Evolutionary conservation across 2,888 invertebrate genomes (phyloP).

Genomic region (Xestobium rufovillosum): DNA sequence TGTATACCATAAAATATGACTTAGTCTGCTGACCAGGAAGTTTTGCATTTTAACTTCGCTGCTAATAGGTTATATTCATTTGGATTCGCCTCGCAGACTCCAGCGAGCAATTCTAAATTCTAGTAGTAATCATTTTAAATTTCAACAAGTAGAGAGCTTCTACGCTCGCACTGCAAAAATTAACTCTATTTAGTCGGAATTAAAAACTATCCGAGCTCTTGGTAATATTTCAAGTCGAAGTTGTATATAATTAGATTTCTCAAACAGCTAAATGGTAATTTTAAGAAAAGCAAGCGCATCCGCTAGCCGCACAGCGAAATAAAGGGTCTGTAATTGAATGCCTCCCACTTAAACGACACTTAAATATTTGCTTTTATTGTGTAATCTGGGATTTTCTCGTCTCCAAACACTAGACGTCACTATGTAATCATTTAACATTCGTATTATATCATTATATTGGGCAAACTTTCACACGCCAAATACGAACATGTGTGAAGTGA

Average conservation of each 20-base stretch:
- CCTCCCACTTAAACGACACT: slow-evolving; percentile 27
- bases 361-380: slow-evolving; percentile 30
- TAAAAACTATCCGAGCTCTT: slow-evolving; percentile 17
- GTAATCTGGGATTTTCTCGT: slow-evolving; percentile 21
- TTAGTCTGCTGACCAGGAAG: no score
- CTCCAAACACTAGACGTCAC: slow-evolving; percentile 17
- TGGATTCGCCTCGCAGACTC: no score
- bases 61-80: no score
- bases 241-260: slow-evolving; percentile 20
- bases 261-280: slow-evolving; percentile 25
- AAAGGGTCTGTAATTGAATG: slow-evolving; percentile 27
- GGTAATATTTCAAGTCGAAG: slow-evolving; percentile 11
- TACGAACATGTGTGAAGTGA: no score
- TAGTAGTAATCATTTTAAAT: no score
- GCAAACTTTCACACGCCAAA: no score
- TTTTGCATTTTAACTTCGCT: no score
- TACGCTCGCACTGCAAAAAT: slow-evolving; percentile 1
- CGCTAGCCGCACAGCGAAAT: slow-evolving; percentile 21
- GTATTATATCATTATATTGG: no score
- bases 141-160: no score
- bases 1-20: no score
- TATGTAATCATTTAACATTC: no score
- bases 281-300: slow-evolving; percentile 18
- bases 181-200: slow-evolving; percentile 9
- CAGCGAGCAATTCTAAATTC: no score